Conservation (phyloP, 1,140 invertebrate genomes). For the Ceratosolen solmsi region DNA sequence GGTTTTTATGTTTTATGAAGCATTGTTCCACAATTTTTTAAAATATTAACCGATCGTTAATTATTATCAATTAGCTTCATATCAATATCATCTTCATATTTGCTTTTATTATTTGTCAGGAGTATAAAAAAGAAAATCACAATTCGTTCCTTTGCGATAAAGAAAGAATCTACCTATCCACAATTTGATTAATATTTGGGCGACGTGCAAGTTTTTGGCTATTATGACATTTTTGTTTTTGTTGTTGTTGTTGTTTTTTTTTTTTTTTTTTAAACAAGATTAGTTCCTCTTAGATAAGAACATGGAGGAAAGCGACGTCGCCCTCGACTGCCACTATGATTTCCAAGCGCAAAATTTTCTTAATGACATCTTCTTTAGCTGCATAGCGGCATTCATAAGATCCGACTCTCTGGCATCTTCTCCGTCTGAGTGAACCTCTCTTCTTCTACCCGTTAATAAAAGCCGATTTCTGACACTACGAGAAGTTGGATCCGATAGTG, state of each 20-base stretch:
- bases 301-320: conserved; percentile 67
- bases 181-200: conserved; percentile 21
- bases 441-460: conserved; percentile 70
- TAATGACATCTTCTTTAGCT: conserved; percentile 84
- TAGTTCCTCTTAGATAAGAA: conserved; percentile 62
- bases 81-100: conserved; percentile 5
- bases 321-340: conserved; percentile 76
- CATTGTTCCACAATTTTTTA: conserved; percentile 15
- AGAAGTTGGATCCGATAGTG: conserved; percentile 80
- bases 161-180: background rate
- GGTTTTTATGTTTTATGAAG: background rate
- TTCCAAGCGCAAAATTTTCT: conserved; percentile 84
- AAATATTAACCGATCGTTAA: background rate
- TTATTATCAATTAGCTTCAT: background rate
- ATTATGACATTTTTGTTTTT: conserved; percentile 2
- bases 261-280: background rate
- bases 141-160: conserved; percentile 18
- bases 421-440: conserved; percentile 85
- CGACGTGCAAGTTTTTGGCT: conserved; percentile 33
- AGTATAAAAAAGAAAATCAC: conserved; percentile 44
- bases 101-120: conserved; percentile 16
- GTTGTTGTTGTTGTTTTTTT: too few relatives aligned
- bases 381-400: conserved; percentile 78
- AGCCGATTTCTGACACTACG: conserved; percentile 76
- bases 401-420: conserved; percentile 78